Percentiles rank a stretch among this genome's conserved stretches.
These are phyloP conservation scores for Antrozous pallidus DNA, from an alignment of 2,797 vertebrate genomes.

Conservation along the genomic window DNA sequence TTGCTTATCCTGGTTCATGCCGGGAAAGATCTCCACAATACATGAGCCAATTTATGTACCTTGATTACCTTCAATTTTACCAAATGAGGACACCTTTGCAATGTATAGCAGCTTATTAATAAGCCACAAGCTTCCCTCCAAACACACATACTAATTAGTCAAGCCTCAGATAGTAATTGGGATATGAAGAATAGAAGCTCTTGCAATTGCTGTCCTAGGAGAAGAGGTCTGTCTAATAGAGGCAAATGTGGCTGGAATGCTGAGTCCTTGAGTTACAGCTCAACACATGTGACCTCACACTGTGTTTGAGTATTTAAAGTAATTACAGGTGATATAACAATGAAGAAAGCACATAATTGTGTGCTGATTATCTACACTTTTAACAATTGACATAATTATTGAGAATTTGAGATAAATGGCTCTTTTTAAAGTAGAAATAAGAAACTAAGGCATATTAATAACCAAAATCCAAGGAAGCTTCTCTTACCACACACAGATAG, in stretches of 20 bases:
- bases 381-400: not conserved
- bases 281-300: not conserved
- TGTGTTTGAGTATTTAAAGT: not conserved
- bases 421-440: not conserved
- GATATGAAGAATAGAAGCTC: not conserved
- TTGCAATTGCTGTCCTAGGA: not conserved
- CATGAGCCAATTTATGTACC: not conserved
- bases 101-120: not conserved
- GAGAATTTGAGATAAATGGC: not conserved
- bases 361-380: not conserved
- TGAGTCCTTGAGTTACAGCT: rapidly evolving
- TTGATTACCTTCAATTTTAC: not conserved
- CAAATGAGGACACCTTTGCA: not conserved
- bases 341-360: not conserved
- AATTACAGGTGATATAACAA: not conserved
- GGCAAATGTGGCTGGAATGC: not conserved
- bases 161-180: not conserved
- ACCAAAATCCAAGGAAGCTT: not conserved
- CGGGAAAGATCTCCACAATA: not conserved
- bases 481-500: not conserved
- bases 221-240: not conserved
- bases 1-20: not conserved
- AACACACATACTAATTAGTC: not conserved
- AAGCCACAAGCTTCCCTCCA: not conserved
- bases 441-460: not conserved